phyloP scores from a whole-genome alignment of 1,140 invertebrate species.

The Drosophila sturtevanti region DNA sequence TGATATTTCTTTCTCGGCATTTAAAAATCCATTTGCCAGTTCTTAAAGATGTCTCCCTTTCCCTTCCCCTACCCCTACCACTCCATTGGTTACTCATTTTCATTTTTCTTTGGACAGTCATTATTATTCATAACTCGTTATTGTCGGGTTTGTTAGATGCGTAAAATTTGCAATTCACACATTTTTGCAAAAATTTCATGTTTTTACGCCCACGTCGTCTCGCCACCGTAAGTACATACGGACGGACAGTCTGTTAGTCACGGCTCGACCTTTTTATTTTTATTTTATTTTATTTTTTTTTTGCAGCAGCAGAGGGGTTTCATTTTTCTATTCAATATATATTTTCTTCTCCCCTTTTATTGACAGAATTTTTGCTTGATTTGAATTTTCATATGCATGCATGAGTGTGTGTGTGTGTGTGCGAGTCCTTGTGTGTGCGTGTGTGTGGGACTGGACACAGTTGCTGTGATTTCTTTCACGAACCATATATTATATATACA shows the following conservation, averaged over 20 bases:
- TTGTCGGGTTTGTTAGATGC: conserved; percentile 30
- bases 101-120: conserved; percentile 35
- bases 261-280: conserved; percentile 31
- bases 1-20: conserved; percentile 11
- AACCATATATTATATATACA: conserved; percentile 72
- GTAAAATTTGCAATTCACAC: conserved; percentile 79
- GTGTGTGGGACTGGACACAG: conserved; percentile 56
- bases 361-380: conserved; percentile 78
- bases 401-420: conserved; percentile 18
- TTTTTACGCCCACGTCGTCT: conserved; percentile 41
- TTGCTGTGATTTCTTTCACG: conserved; percentile 79
- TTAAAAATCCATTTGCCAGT: conserved; percentile 5
- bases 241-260: conserved; percentile 68
- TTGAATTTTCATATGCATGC: conserved; percentile 68
- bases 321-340: conserved; percentile 4
- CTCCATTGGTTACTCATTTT: conserved; percentile 13
- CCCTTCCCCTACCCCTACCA: not conserved
- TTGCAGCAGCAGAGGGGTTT: not conserved
- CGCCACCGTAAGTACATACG: not conserved
- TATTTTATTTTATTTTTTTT: no score
- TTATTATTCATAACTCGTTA: conserved; percentile 79
- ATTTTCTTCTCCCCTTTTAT: conserved; percentile 52
- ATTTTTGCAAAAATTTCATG: conserved; percentile 70
- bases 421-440: not conserved
- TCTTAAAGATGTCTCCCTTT: not conserved